Percentiles rank a stretch among this genome's conserved stretches.
Evolutionary conservation across 1,140 invertebrate genomes (phyloP).

Genomic region (Tigriopus japonicus): DNA sequence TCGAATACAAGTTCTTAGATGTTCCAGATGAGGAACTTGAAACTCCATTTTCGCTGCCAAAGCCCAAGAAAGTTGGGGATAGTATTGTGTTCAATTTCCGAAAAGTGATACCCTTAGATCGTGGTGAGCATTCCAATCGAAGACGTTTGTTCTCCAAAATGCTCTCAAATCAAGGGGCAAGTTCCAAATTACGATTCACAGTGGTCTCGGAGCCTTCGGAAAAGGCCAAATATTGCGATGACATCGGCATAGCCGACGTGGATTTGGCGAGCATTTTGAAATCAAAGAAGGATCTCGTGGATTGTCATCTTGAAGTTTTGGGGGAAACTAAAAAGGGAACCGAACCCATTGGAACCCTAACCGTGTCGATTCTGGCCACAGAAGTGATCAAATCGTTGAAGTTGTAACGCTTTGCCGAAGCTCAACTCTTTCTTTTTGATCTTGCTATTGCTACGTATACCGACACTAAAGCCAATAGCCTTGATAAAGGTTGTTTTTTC

Average conservation of each 20-base stretch:
- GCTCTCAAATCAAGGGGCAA: neutral
- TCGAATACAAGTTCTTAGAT: neutral
- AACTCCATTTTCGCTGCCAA: neutral
- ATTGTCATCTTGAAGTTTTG: neutral
- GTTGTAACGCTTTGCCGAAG: too few relatives aligned
- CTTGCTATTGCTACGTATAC: too few relatives aligned
- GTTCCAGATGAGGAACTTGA: neutral
- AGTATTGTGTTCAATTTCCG: conserved; percentile 1
- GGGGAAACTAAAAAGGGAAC: neutral
- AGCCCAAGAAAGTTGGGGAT: neutral
- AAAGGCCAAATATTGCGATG: neutral
- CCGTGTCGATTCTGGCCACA: neutral
- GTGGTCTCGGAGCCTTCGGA: neutral
- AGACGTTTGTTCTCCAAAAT: neutral
- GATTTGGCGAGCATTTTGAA: neutral
- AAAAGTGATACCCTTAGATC: neutral
- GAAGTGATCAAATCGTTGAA: neutral
- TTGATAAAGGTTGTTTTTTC: too few relatives aligned
- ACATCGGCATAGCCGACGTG: neutral
- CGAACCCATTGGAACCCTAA: neutral
- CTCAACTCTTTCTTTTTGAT: too few relatives aligned
- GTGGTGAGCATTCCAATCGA: neutral
- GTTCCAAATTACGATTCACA: neutral
- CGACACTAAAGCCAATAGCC: too few relatives aligned
- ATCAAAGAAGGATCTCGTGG: neutral